These are phyloP conservation scores for Rattus norvegicus DNA, from an alignment of 2,113 vertebrate species.

Conservation along the genomic window DNA sequence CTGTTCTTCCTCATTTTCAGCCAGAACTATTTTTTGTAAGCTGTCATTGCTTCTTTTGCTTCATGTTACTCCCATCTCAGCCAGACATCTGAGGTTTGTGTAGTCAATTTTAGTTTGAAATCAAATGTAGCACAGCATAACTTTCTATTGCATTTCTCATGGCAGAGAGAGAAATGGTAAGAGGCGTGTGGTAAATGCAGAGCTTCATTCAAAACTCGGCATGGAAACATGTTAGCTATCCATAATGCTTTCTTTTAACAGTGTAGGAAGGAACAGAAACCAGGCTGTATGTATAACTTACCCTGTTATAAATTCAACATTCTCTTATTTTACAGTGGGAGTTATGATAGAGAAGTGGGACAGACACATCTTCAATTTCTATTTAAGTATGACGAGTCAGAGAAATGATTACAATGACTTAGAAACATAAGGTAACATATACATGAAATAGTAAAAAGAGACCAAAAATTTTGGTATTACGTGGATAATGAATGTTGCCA, in stretches of 20 bases:
- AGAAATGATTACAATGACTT: neutral
- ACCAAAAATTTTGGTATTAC: neutral
- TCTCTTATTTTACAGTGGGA: neutral
- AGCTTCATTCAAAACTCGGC: neutral
- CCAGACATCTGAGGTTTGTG: slow-evolving; percentile 46
- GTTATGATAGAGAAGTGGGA: neutral
- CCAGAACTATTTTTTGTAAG: slow-evolving; percentile 37
- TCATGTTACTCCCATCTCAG: slow-evolving; percentile 13
- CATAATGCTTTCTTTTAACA: neutral
- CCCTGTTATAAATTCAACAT: neutral
- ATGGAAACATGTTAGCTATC: slow-evolving; percentile 23
- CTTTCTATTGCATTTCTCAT: slow-evolving; percentile 31
- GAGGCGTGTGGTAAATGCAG: neutral
- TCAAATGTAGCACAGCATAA: slow-evolving; percentile 24
- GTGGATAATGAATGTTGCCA: neutral
- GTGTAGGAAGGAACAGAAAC: neutral
- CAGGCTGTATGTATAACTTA: neutral
- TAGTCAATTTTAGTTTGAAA: slow-evolving; percentile 49
- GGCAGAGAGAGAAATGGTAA: slow-evolving; percentile 22
- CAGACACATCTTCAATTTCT: neutral
- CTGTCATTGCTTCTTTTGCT: slow-evolving; percentile 44
- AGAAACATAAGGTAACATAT: neutral
- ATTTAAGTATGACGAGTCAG: neutral
- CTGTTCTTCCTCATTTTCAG: slow-evolving; percentile 11
- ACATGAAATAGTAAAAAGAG: neutral